phyloP scores from a whole-genome alignment of 2,113 vertebrate genomes.

The Eudorcas thomsonii region DNA sequence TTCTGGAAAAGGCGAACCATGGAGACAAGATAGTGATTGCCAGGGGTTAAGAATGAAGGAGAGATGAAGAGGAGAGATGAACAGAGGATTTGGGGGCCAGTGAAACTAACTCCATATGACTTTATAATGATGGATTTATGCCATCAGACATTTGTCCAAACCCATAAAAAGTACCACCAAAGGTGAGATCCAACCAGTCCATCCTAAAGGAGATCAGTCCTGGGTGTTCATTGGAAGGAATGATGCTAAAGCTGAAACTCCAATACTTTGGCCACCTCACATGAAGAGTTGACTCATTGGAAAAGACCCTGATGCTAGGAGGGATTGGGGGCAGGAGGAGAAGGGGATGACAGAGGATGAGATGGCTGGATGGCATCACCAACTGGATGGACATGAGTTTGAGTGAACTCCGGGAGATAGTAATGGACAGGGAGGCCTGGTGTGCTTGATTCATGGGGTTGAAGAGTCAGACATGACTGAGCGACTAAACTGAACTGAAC shows the following conservation, averaged over 20 bases:
- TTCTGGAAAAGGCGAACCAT: background rate
- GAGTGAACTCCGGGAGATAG: rapidly evolving
- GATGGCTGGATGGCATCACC: too few relatives aligned
- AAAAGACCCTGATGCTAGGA: too few relatives aligned
- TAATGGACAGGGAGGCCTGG: too few relatives aligned
- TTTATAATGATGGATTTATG: background rate
- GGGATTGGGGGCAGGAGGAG: too few relatives aligned
- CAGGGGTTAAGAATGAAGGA: background rate
- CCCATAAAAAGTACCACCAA: background rate
- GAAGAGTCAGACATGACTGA: too few relatives aligned
- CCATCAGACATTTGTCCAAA: background rate
- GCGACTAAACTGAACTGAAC: too few relatives aligned
- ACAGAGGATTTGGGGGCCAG: background rate
- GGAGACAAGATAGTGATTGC: background rate
- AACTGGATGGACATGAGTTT: rapidly evolving
- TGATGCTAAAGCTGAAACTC: too few relatives aligned
- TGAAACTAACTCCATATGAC: background rate
- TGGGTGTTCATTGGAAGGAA: too few relatives aligned
- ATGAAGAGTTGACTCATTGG: rapidly evolving
- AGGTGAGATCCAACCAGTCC: too few relatives aligned
- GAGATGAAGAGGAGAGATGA: background rate
- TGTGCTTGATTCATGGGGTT: rapidly evolving
- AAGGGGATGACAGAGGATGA: too few relatives aligned
- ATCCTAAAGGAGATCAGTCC: too few relatives aligned
- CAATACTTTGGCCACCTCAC: too few relatives aligned